Conservation (phyloP, 2,113 vertebrate species). For the Agapornis roseicollis region DNA sequence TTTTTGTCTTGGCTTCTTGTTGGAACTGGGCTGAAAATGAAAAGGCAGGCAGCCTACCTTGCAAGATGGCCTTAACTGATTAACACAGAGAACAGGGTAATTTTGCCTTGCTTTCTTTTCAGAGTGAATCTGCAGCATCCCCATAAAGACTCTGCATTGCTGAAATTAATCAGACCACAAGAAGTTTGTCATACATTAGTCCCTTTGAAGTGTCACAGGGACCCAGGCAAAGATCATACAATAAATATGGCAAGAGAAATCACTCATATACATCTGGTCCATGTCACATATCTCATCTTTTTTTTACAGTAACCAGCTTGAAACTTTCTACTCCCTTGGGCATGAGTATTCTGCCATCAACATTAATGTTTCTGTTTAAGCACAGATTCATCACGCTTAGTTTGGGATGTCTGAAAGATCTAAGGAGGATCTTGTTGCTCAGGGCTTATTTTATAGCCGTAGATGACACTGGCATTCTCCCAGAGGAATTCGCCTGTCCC, state of each 20-base stretch:
- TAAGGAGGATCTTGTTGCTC: accelerated
- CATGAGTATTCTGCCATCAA: background rate
- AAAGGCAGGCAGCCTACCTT: background rate
- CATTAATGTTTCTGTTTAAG: background rate
- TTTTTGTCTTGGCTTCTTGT: background rate
- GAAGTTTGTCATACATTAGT: slow-evolving; percentile 4
- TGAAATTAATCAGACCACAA: slow-evolving; percentile 15
- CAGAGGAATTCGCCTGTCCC: background rate
- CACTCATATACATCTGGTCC: background rate
- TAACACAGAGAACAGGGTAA: background rate
- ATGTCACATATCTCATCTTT: background rate
- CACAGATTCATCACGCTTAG: accelerated
- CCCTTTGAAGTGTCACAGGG: slow-evolving; percentile 33
- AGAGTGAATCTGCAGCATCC: background rate
- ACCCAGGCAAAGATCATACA: background rate
- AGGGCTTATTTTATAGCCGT: background rate
- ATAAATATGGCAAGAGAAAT: background rate
- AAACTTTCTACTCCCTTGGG: background rate
- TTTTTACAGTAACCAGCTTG: background rate
- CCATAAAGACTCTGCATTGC: background rate
- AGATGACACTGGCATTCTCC: background rate
- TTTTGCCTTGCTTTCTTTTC: slow-evolving; percentile 2
- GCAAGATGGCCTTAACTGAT: slow-evolving; percentile 32
- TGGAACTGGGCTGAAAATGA: slow-evolving; percentile 19
- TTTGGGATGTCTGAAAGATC: background rate